Evolutionary conservation across 2,888 invertebrate genomes (phyloP).

Genomic region (Rapana venosa): DNA sequence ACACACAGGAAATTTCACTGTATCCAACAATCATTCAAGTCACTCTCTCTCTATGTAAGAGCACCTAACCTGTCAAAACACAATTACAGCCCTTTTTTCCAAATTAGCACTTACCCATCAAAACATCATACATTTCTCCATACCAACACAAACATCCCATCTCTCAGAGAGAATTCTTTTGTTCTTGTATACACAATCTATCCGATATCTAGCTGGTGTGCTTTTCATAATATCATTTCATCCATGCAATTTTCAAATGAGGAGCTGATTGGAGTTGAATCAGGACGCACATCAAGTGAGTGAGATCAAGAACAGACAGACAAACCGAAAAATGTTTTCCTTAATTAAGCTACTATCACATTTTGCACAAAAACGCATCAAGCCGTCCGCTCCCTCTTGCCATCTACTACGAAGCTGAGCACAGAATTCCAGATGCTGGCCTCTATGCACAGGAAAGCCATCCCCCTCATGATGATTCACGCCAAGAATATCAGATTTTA

Average conservation of each 20-base stretch:
- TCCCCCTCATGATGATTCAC: neutral
- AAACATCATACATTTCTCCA: slow-evolving; percentile 3
- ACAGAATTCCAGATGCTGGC: neutral
- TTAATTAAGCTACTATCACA: neutral
- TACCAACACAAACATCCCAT: neutral
- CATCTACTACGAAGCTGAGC: neutral
- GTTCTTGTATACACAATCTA: no score
- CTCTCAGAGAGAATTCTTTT: no score
- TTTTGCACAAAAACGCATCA: neutral
- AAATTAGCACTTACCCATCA: neutral
- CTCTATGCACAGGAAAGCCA: neutral
- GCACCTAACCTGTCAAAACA: neutral
- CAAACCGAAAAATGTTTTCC: neutral
- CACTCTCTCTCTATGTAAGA: neutral
- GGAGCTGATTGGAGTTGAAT: neutral
- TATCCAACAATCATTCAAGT: no score
- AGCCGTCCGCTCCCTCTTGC: neutral
- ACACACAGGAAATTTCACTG: no score
- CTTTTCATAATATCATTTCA: no score
- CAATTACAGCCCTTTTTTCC: neutral
- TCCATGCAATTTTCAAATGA: no score
- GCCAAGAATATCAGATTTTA: neutral
- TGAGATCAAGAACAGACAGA: slow-evolving; percentile 2
- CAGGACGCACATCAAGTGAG: neutral
- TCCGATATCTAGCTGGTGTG: no score